Evolutionary conservation across 1,140 invertebrate species (phyloP), one percentile per base, ranked within the genome.

Genomic region (Dreissena polymorpha): DNA sequence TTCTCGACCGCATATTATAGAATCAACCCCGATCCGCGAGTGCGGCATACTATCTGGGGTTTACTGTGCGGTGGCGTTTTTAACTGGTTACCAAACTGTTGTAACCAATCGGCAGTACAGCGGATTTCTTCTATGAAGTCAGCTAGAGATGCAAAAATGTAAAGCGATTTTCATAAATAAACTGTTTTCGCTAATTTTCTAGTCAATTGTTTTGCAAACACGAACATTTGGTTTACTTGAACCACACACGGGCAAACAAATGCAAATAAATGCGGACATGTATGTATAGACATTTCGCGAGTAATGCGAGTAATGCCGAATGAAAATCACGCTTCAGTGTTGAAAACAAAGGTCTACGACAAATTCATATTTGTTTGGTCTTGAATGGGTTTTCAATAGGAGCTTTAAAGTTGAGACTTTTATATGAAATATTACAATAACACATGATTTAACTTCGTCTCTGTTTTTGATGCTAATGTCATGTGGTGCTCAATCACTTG

Each of bases 41-140:
- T 83, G 49, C 78, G 85, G 23, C 85, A 85, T 18, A 83, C 83
- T 21, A 10, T 83, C 14, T 85, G 82, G 86, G 73, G 64, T 3
- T 23, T 76, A 16, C 0, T 83, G 10, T 60, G 85, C 10, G 86
- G 77, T 23, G 75, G 49, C 10, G 67, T 70, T 50, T 73, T 86
- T 70, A 85, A 74, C 55, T 88, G 87, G 87, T 55, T 85, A n/a
- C 77, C 83, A n/a, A 88, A 83, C 69, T 78, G 80, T 27, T 88
- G 86, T 80, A 88, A 77, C 55, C 87, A 88, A 63, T 83, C 87
- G 16, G 74, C 83, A 21, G 81, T 86, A 49, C 87, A 88, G 69
- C 51, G 87, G 49, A 85, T 85, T 10, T 76, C 67, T 10, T 79
- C 87, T 21, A 74, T 88, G 68, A 80, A 71, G 57, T 64, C 76